These are phyloP conservation scores for Pycnomerus fuliginosus DNA, from an alignment of 2,888 invertebrate species.

Conservation along the genomic window DNA sequence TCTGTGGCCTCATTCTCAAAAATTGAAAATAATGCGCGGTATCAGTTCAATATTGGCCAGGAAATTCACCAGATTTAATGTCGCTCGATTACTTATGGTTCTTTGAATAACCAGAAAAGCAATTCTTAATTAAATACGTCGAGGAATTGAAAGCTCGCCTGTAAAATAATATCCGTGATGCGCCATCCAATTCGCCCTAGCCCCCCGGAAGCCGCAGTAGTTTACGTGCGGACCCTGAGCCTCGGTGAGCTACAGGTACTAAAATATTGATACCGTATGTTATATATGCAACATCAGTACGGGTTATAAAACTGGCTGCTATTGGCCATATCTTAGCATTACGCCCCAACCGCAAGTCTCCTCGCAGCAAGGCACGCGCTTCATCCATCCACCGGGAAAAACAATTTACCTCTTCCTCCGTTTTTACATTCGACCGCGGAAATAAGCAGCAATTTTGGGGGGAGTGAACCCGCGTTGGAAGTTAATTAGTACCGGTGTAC, in stretches of 20 bases:
- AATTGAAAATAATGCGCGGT: no score
- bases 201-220: slow-evolving; percentile 19
- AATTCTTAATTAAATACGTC: no score
- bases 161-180: slow-evolving; percentile 2
- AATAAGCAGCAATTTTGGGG: no score
- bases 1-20: no score
- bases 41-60: no score
- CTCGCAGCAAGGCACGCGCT: slow-evolving; percentile 43
- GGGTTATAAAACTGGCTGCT: slow-evolving; percentile 54
- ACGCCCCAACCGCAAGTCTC: slow-evolving; percentile 36
- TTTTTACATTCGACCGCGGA: no score
- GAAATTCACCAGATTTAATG: no score
- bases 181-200: slow-evolving; percentile 36
- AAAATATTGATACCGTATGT: slow-evolving; percentile 53
- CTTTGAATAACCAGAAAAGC: no score
- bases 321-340: slow-evolving; percentile 56
- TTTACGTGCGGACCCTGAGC: slow-evolving; percentile 29
- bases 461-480: slow-evolving; percentile 8
- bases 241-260: slow-evolving; percentile 43
- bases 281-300: slow-evolving; percentile 56
- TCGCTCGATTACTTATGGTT: no score
- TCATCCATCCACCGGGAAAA: slow-evolving; percentile 50
- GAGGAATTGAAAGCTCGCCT: background rate
- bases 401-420: slow-evolving; percentile 46
- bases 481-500: slow-evolving; percentile 29